Evolutionary conservation across 2,113 vertebrate species (phyloP).

Genomic region (Antechinus flavipes): DNA sequence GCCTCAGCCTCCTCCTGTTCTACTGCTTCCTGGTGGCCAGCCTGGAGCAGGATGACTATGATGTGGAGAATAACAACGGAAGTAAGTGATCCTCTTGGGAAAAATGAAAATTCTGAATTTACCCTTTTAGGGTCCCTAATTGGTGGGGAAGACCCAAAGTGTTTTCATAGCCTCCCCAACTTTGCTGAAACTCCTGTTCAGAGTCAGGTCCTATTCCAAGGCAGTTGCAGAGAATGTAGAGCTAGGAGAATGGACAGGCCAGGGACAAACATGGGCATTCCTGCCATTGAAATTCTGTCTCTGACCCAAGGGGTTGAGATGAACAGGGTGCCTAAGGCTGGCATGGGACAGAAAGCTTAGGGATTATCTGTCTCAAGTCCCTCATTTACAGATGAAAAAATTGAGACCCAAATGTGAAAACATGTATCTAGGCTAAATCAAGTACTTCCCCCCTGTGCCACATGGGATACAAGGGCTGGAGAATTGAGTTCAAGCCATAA

Average conservation of each 20-base stretch:
- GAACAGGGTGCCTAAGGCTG: neutral
- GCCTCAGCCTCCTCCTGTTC: neutral
- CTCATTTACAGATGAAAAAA: neutral
- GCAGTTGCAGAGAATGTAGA: neutral
- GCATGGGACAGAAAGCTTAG: neutral
- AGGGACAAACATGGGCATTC: neutral
- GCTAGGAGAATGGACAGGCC: neutral
- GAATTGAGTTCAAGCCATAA: neutral
- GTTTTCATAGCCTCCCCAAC: neutral
- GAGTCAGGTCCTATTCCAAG: neutral
- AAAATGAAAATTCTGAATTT: neutral
- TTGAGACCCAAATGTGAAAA: neutral
- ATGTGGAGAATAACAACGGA: neutral
- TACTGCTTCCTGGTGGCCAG: neutral
- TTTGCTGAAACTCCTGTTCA: neutral
- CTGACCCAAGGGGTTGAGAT: neutral
- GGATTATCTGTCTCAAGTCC: neutral
- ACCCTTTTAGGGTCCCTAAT: neutral
- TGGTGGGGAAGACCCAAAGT: neutral
- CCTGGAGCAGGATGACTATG: neutral
- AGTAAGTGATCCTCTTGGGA: neutral
- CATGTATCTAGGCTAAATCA: neutral
- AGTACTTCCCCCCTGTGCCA: neutral
- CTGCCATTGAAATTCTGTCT: neutral
- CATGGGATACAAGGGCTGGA: neutral